Evolutionary conservation across 2,113 vertebrate species (phyloP).

Genomic region (Muntiacus reevesi): DNA sequence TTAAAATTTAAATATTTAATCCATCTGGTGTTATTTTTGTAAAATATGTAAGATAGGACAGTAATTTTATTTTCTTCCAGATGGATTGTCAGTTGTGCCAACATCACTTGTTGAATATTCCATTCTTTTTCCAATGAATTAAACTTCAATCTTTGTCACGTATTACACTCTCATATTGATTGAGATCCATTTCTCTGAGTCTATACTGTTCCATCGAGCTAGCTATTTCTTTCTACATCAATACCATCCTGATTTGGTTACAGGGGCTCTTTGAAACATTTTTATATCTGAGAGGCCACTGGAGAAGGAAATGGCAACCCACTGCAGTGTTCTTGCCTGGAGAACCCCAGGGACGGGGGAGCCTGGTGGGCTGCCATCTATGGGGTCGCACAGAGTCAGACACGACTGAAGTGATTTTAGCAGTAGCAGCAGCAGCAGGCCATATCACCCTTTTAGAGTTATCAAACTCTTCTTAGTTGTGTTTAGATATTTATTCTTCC

Average conservation of each 20-base stretch:
- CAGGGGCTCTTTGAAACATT: not conserved
- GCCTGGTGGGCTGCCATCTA: not conserved
- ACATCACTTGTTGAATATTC: not conserved
- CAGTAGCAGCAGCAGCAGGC: not conserved
- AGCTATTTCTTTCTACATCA: not conserved
- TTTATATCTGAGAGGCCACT: not conserved
- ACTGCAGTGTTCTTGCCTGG: not conserved
- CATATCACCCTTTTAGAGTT: not conserved
- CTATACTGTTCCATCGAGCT: not conserved
- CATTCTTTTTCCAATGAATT: not conserved
- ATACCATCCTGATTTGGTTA: not conserved
- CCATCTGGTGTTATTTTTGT: constrained; percentile 21
- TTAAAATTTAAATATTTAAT: constrained; percentile 2
- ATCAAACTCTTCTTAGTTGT: not conserved
- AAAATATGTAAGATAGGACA: not conserved
- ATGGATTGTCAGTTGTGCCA: not conserved
- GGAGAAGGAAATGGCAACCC: not conserved
- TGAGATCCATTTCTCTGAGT: not conserved
- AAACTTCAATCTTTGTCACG: not conserved
- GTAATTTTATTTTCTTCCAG: constrained; percentile 38
- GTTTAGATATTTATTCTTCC: not conserved
- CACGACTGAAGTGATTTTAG: not conserved
- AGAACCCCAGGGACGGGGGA: not conserved
- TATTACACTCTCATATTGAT: not conserved
- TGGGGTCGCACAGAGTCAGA: not conserved